Evolutionary conservation across 2,797 vertebrate genomes (phyloP).

Genomic region (Chaetophractus vellerosus): DNA sequence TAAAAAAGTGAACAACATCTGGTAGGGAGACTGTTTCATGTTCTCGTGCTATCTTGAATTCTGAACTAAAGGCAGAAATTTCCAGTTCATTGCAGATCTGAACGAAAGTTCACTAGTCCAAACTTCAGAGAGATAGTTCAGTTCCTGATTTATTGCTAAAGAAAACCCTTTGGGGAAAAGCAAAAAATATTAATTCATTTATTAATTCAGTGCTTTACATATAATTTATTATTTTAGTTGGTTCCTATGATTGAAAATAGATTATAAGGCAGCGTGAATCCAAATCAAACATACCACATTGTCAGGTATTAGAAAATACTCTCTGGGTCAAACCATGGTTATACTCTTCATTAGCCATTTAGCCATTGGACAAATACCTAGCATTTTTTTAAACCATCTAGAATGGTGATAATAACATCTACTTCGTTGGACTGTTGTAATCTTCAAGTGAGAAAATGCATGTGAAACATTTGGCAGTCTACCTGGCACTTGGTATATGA

Average conservation of each 20-base stretch:
- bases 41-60: background rate
- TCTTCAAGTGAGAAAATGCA: background rate
- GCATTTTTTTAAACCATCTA: slow-evolving; percentile 21
- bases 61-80: background rate
- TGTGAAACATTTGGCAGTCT: background rate
- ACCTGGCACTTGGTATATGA: background rate
- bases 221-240: slow-evolving; percentile 48
- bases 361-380: background rate
- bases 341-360: background rate
- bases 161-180: background rate
- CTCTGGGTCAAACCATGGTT: background rate
- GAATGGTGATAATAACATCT: background rate
- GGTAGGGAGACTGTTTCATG: background rate
- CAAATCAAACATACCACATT: slow-evolving; percentile 8
- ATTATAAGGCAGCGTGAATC: slow-evolving; percentile 20
- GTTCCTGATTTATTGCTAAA: slow-evolving; percentile 31
- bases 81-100: background rate
- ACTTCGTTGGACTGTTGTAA: background rate
- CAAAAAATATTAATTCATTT: slow-evolving; percentile 57
- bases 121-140: background rate
- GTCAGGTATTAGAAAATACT: background rate
- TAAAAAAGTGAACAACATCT: background rate
- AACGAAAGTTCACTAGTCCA: slow-evolving; percentile 23
- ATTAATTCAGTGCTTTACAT: background rate
- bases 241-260: slow-evolving; percentile 31